Percentiles rank a stretch among this genome's conserved stretches.
Evolutionary conservation across 2,888 invertebrate genomes (phyloP).

Genomic region (Philereme transversata): DNA sequence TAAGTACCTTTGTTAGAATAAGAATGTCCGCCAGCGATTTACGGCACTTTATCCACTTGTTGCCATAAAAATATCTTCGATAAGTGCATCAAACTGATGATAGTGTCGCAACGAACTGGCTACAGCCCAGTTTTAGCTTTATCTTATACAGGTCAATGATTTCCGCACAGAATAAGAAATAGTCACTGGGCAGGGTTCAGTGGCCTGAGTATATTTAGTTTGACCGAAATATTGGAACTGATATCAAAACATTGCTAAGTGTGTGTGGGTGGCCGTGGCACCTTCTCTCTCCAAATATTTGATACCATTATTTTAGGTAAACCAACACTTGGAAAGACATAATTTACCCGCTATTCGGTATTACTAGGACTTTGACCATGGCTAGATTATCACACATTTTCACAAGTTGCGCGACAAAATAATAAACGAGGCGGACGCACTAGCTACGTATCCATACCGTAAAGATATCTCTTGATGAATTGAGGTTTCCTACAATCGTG

Average conservation of each 20-base stretch:
- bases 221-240: slow-evolving; percentile 50
- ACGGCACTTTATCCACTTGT: slow-evolving; percentile 4
- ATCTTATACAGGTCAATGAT: slow-evolving; percentile 65
- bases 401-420: no score
- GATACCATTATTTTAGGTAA: neutral
- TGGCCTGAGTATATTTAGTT: slow-evolving; percentile 54
- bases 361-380: no score
- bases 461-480: no score
- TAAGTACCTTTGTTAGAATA: neutral
- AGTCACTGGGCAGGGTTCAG: slow-evolving; percentile 47
- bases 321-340: no score
- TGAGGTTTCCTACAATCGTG: no score
- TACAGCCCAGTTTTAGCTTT: slow-evolving; percentile 55
- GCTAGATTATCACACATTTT: no score
- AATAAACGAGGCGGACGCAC: no score
- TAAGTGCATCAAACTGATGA: slow-evolving; percentile 27
- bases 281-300: slow-evolving; percentile 1
- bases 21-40: slow-evolving; percentile 13
- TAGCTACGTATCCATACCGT: no score
- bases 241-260: slow-evolving; percentile 40
- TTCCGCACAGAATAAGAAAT: slow-evolving; percentile 31
- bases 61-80: slow-evolving; percentile 25
- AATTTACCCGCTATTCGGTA: no score
- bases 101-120: slow-evolving; percentile 50
- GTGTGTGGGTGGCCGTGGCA: slow-evolving; percentile 22